phyloP scores from a whole-genome alignment of 2,797 vertebrate species.

The Cygnus olor region DNA sequence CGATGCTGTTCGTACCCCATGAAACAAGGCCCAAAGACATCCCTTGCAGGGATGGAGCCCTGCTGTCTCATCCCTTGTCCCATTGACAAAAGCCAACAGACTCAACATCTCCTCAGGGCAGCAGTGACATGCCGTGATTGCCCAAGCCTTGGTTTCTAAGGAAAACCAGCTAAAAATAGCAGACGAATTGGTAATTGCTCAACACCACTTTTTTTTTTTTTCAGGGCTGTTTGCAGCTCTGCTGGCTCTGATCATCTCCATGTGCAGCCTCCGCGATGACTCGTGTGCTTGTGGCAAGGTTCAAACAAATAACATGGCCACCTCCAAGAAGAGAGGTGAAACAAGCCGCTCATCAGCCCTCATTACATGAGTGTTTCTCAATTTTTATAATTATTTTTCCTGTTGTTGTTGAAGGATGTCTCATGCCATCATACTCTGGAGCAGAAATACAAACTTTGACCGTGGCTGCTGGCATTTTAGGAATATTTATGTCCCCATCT shows the following conservation, averaged over 20 bases:
- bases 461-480: not conserved
- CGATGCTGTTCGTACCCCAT: not conserved
- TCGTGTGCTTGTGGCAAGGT: rapidly evolving
- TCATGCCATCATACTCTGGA: not conserved
- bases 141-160: not conserved
- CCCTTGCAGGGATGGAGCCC: not conserved
- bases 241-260: rapidly evolving
- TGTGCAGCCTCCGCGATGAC: not conserved
- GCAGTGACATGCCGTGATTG: rapidly evolving
- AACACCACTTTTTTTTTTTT: no score
- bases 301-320: not conserved
- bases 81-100: not conserved
- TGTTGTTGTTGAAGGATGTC: not conserved
- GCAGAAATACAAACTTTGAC: not conserved
- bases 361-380: not conserved
- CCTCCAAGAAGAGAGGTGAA: not conserved
- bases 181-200: not conserved
- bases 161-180: not conserved
- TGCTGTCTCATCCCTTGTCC: rapidly evolving
- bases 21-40: not conserved
- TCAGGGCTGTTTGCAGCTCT: not conserved
- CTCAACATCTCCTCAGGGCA: not conserved
- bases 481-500: not conserved
- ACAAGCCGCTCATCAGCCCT: not conserved
- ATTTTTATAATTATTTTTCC: rapidly evolving